Percentiles rank a stretch among this genome's conserved stretches.
phyloP scores from a whole-genome alignment of 2,113 vertebrate genomes.

The Saccopteryx bilineata region DNA sequence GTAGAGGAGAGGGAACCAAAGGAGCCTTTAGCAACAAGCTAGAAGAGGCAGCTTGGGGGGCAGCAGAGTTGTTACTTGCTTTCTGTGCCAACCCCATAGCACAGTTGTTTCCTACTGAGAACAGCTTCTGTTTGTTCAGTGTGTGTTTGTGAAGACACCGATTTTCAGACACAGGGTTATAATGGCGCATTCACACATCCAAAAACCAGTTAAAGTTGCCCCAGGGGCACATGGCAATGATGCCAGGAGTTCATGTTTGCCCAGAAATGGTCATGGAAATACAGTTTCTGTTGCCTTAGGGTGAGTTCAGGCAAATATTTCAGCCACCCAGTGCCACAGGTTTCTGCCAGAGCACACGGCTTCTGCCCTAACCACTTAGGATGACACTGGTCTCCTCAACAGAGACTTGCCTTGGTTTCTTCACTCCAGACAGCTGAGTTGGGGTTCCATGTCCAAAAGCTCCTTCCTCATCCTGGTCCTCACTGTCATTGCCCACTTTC shows the following conservation, averaged over 20 bases:
- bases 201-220: conserved; percentile 48
- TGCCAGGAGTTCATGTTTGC: conserved; percentile 41
- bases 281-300: conserved; percentile 20
- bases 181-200: conserved; percentile 74
- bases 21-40: conserved; percentile 61
- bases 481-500: neutral
- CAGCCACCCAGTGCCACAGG: neutral
- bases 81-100: conserved; percentile 42
- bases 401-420: neutral
- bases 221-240: neutral
- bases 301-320: conserved; percentile 21
- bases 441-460: neutral
- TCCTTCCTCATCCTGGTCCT: neutral
- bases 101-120: conserved; percentile 70
- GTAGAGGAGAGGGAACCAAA: conserved; percentile 6
- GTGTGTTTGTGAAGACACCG: conserved; percentile 63
- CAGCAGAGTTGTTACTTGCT: conserved; percentile 34
- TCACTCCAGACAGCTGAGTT: neutral
- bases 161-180: conserved; percentile 66
- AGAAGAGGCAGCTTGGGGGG: conserved; percentile 17
- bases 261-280: neutral
- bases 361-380: neutral
- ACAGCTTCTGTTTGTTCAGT: conserved; percentile 67
- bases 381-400: neutral
- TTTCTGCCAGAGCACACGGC: neutral